These are phyloP conservation scores for Mythimna ferrago DNA, from an alignment of 2,888 invertebrate genomes.

Conservation along the genomic window DNA sequence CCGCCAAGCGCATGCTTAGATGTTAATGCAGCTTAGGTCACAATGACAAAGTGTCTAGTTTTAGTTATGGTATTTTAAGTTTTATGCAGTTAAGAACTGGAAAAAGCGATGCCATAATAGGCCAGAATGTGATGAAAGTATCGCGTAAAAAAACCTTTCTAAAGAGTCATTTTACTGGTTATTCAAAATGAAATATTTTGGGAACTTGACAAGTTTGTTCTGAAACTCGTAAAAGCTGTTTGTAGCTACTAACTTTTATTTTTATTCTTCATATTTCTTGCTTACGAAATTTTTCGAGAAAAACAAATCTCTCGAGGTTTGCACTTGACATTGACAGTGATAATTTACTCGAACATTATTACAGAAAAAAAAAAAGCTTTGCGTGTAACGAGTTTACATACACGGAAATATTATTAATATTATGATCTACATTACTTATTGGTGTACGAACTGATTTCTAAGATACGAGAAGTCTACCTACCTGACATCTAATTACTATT, in stretches of 20 bases:
- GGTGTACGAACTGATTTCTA: background rate
- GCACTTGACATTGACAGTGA: constrained; percentile 47
- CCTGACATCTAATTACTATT: background rate
- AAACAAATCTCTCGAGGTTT: background rate
- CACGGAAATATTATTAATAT: background rate
- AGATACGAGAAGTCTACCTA: background rate
- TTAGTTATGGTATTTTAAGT: too few relatives aligned
- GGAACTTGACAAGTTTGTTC: background rate
- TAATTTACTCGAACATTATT: constrained; percentile 3
- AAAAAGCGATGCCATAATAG: too few relatives aligned
- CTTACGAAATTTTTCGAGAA: background rate
- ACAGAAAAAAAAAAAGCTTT: background rate
- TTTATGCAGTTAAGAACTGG: too few relatives aligned
- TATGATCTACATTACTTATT: background rate
- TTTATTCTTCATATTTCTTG: constrained; percentile 40
- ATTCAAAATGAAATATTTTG: background rate
- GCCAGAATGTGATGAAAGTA: too few relatives aligned
- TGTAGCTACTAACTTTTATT: constrained; percentile 38
- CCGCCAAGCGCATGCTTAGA: too few relatives aligned
- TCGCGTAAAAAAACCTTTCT: background rate
- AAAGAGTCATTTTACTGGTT: too few relatives aligned
- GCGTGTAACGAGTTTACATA: constrained; percentile 33
- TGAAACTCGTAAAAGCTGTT: background rate
- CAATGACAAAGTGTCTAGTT: too few relatives aligned
- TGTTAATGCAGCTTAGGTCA: too few relatives aligned